Evolutionary conservation across 2,888 invertebrate genomes (phyloP), one percentile per base, ranked within the genome.

Genomic region (Sarcophaga caerulescens): DNA sequence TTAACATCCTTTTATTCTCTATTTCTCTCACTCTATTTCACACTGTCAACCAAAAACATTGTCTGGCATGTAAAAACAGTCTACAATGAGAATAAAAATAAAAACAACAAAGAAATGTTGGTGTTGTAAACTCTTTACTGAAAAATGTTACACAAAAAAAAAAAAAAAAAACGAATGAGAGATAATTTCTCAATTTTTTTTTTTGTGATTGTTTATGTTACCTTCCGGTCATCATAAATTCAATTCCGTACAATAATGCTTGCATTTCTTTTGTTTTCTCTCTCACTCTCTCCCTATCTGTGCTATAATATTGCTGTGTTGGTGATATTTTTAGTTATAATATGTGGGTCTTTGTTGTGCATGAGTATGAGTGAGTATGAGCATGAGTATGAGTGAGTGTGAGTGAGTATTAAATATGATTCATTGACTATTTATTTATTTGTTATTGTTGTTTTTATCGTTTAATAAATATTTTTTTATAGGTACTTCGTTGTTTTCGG

Each of bases 1-100:
- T 47, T 52, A 78, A 35, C 85, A 80, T 86, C 86, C 86, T 86
- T 86, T 78, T 71, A 25, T 45, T 17, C 35, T 35, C 35, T 35
- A 8, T 35, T 35, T 35, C 35, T 35, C 8, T 1, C 8, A 8
- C 8, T 35, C 35, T 10, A 35, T 71, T 62, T 70, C 23, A n/a
- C 68, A 63, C 23, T 62, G 35, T 12, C 17, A 12, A 14, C 52
- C 17, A 17, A 12, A 52, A 52, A 52, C 12, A 52, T 52, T 52
- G 14, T 52, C 5, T 17, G 17, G 14, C 12, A 14, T 14, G 4
- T 4, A 0, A 52, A 52, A 17, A 17, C 52, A 14, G 17, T 2
- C 4, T 17, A 4, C 14, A 52, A 52, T 52, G 63, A 60, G 35
- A 70, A 71, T n/a, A 45, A 70, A 69, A 59, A 65, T 45, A 69